Percentiles rank a stretch among this genome's conserved stretches.
These are phyloP conservation scores for Menidia menidia DNA, from an alignment of 2,797 vertebrate genomes.

Conservation along the genomic window DNA sequence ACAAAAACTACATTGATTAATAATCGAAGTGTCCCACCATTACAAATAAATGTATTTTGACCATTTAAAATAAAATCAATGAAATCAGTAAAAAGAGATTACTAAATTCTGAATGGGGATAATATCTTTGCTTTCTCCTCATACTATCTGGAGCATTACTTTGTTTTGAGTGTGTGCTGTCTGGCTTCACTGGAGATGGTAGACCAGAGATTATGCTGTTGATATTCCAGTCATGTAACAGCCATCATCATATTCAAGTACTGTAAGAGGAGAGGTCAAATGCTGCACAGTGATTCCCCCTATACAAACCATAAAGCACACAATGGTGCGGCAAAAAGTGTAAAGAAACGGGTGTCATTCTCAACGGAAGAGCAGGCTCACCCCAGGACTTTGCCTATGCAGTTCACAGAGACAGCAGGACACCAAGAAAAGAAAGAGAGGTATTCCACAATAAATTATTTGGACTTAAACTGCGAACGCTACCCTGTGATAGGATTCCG, in stretches of 20 bases:
- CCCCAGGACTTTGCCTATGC: slow-evolving; percentile 84
- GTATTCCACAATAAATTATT: slow-evolving; percentile 85
- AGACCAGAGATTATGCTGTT: slow-evolving; percentile 73
- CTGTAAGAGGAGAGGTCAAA: slow-evolving; percentile 87
- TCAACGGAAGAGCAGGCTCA: slow-evolving; percentile 82
- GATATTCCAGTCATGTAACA: slow-evolving; percentile 86
- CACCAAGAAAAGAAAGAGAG: slow-evolving; percentile 67
- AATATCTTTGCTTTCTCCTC: slow-evolving; percentile 60
- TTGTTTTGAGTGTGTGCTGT: slow-evolving; percentile 69
- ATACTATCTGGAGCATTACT: slow-evolving; percentile 56
- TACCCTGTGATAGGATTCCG: slow-evolving; percentile 81
- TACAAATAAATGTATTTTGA: slow-evolving; percentile 31
- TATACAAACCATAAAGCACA: slow-evolving; percentile 88
- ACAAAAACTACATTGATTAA: slow-evolving; percentile 38
- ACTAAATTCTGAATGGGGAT: slow-evolving; percentile 53
- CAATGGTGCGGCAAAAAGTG: slow-evolving; percentile 88
- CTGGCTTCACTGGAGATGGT: slow-evolving; percentile 67
- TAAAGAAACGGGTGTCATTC: slow-evolving; percentile 83
- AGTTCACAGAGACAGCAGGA: slow-evolving; percentile 79
- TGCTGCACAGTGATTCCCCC: slow-evolving; percentile 85
- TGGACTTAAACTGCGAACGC: slow-evolving; percentile 85
- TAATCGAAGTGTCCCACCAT: slow-evolving; percentile 19
- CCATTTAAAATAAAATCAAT: slow-evolving; percentile 32
- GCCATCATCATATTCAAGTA: slow-evolving; percentile 89
- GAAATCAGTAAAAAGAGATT: slow-evolving; percentile 33